phyloP scores from a whole-genome alignment of 2,113 vertebrate species.

The Onychorhynchus coronatus region DNA sequence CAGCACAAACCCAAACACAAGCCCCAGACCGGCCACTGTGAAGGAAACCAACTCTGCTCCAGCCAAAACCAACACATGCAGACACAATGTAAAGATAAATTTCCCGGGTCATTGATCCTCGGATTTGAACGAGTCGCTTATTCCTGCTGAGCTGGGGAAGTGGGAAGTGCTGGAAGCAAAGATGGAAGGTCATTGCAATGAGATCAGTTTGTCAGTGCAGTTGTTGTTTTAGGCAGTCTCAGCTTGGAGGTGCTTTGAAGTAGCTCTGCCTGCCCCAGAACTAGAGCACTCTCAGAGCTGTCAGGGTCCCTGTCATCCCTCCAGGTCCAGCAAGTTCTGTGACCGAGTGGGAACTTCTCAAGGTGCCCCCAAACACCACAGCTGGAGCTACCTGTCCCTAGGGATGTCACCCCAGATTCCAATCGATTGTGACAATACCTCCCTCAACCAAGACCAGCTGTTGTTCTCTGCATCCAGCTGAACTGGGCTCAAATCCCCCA shows the following conservation, averaged over 20 bases:
- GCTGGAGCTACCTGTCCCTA: neutral
- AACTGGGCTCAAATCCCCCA: neutral
- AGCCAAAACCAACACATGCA: neutral
- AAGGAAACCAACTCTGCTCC: neutral
- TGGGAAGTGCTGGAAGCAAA: neutral
- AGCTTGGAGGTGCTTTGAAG: neutral
- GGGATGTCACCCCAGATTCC: neutral
- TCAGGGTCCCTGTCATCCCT: fast-evolving
- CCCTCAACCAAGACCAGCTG: neutral
- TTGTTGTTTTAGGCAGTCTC: neutral
- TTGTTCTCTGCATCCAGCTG: neutral
- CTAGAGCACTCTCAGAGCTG: neutral
- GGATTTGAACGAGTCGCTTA: neutral
- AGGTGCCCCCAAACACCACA: neutral
- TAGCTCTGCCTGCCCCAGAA: neutral
- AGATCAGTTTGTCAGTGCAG: neutral
- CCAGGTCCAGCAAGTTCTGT: neutral
- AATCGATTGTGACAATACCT: neutral
- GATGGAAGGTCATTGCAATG: neutral
- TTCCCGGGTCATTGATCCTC: neutral
- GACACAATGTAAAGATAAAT: neutral
- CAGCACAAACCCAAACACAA: neutral
- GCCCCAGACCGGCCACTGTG: neutral
- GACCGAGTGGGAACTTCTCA: neutral
- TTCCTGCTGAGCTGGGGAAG: neutral